Evolutionary conservation across 2,797 vertebrate species (phyloP).

Genomic region (Oreochromis grahami): DNA sequence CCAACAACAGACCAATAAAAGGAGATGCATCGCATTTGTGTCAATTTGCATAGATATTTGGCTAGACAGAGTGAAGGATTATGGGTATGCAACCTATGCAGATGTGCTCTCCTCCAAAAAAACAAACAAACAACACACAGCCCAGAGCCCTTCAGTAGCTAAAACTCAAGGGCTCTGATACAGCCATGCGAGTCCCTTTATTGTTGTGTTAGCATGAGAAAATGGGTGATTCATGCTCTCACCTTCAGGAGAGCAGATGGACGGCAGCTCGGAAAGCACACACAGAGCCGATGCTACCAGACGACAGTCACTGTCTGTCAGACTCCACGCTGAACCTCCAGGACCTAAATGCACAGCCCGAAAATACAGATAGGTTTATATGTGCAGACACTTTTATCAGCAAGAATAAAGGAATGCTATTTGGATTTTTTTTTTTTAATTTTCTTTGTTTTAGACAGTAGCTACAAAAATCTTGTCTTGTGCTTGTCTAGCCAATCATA

Average conservation of each 20-base stretch:
- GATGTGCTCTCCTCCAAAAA: not conserved
- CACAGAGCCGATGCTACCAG: slow-evolving; percentile 82
- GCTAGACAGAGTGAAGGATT: not conserved
- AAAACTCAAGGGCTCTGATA: not conserved
- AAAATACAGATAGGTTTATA: not conserved
- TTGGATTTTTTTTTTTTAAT: rapidly evolving
- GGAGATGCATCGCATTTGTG: not conserved
- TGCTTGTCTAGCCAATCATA: not conserved
- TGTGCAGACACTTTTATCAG: not conserved
- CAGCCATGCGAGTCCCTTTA: not conserved
- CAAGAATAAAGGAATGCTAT: not conserved
- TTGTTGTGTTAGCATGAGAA: not conserved
- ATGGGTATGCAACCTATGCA: not conserved
- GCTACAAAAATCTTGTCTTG: not conserved
- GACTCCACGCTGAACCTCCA: slow-evolving; percentile 66
- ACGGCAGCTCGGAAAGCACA: slow-evolving; percentile 88
- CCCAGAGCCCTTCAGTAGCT: not conserved
- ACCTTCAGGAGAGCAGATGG: slow-evolving; percentile 94
- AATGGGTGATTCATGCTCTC: not conserved
- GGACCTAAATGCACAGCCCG: slow-evolving; percentile 32
- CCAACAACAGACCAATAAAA: not conserved
- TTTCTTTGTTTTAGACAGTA: not conserved
- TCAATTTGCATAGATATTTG: not conserved
- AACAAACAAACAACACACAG: not conserved
- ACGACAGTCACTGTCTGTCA: slow-evolving; percentile 78